Evolutionary conservation across 92 coral and sea anemone species (phyloP), one percentile per base, ranked within the genome.

Genomic region (Porites cylindrica): DNA sequence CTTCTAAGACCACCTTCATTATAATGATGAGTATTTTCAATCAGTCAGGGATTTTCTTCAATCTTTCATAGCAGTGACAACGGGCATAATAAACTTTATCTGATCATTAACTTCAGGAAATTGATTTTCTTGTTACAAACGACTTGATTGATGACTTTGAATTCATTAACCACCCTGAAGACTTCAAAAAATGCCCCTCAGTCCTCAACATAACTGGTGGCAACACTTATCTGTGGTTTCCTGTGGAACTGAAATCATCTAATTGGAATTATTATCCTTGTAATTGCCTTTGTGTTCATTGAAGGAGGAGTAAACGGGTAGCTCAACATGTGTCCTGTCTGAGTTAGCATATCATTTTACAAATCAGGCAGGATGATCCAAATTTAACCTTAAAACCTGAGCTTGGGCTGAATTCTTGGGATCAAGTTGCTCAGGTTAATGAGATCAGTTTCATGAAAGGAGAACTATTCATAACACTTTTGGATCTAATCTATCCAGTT

Each of bases 371-470:
- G 80, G n/a, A 1, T 23, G 56, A 21, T 62, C 80, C 75, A 83
- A 47, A 83, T 73, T 83, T 83, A 83, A 73, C 87, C 72, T 13
- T 62, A 72, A 73, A 63, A 83, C 67, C 80, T 62, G 65, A 51
- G 65, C 79, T 68, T 80, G 50, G 51, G 51, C 61, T 74, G 60
- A 61, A 83, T 83, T 83, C 87, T 70, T 59, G 80, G 74, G 72
- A 83, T 83, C 87, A 50, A 6, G 54, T 83, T 83, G 56, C 87
- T 63, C 87, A 61, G 79, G 23, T 66, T 61, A 83, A 83, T 61
- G 87, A 51, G 87, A 83, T 83, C 87, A 83, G 51, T 17, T 32
- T 32, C 53, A 60, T 63, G 50, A 73, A 72, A 13, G 72, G 65
- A 23, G 64, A 56, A 56, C 67, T 61, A 38, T 51, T 54, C 79